Evolutionary conservation across 1,140 invertebrate genomes (phyloP), one percentile per base, ranked within the genome.

Genomic region (Eurosta solidaginis): DNA sequence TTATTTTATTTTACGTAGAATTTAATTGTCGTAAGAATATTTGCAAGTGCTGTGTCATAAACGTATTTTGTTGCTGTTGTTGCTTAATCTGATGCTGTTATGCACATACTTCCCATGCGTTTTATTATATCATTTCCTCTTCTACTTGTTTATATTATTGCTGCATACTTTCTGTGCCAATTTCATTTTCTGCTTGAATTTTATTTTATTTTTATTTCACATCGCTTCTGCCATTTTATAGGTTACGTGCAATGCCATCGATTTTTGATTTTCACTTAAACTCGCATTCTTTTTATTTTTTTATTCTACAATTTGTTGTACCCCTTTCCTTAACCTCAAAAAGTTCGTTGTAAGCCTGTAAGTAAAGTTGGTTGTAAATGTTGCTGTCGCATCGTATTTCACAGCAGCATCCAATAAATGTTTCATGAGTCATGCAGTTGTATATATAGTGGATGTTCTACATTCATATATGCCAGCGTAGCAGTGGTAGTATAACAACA

Each of bases 381-480:
- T 27, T 3, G 20, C 49, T 54, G 50, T 54, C 50, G 50, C 50
- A 54, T 6, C 49, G 49, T 6, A 52, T 52, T 52, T 25, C 49
- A 25, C 0, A 27, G 22, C 49, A n/a, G 49, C 49, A 52, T 12
- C 6, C 25, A 12, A 25, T 54, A 54, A 54, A 54, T 54, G 20
- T 54, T 54, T 20, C 50, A 54, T 54, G 50, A 54, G 50, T 54
- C 50, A 54, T 54, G 25, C 50, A 54, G 50, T n/a, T 27, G 50
- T 14, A 10, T 25, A 14, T 52, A 52, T 2, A 27, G 0, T 14
- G 22, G n/a, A 1, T 10, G 6, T 22, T 54, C 1, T 25, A 29
- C 50, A 3, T 3, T 17, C 10, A 3, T 7, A 54, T 12, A 54
- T 29, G 25, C 14, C n/a, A n/a, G n/a, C n/a, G n/a, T n/a, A n/a